Evolutionary conservation across 2,888 invertebrate species (phyloP), one percentile per base, ranked within the genome.

Genomic region (Autographa pulchrina): DNA sequence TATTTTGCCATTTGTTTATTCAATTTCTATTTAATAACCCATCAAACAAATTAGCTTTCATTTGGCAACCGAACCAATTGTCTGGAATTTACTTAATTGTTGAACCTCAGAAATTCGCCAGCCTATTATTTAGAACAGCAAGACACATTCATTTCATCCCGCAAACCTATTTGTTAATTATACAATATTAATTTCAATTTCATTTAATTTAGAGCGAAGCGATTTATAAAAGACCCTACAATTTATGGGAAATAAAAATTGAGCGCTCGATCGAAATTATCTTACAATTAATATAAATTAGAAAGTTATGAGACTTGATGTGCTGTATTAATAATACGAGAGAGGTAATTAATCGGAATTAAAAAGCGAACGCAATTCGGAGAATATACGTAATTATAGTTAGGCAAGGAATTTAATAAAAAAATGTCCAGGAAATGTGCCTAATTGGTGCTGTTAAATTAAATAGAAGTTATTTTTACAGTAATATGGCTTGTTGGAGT

Each of bases 241-340:
- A 74, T 69, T 74, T 43, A 64, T 68, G 65, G 67, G 59, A 69
- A 78, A 64, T 67, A 68, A 70, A 65, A 80, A 70, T 73, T 16
- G 66, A 32, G 16, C 62, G 41, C 35, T 60, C 41, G 54, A 69
- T 70, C 65, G 66, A 52, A 69, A 75, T 78, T 72, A 78, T 43
- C 66, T 66, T 72, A 52, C 59, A 68, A 78, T 78, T 78, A 65
- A 78, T 66, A 79, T 72, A 25, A 78, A 79, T 79, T 72, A 66
- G 68, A 18, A 52, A 66, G 72, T 75, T 78, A 78, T 68, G 48
- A 59, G 66, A 72, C 54, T 72, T 59, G 59, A 79, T 72, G 54
- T 20, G 31, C 52, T 38, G 54, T 66, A 78, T 78, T 79, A 75
- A 78, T 68, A 59, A 54, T 56, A 43, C 48, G 68, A 72, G 68